Base-by-base conservation (phyloP, 2,888 invertebrate species). In the Drosophila setosimentum region DNA sequence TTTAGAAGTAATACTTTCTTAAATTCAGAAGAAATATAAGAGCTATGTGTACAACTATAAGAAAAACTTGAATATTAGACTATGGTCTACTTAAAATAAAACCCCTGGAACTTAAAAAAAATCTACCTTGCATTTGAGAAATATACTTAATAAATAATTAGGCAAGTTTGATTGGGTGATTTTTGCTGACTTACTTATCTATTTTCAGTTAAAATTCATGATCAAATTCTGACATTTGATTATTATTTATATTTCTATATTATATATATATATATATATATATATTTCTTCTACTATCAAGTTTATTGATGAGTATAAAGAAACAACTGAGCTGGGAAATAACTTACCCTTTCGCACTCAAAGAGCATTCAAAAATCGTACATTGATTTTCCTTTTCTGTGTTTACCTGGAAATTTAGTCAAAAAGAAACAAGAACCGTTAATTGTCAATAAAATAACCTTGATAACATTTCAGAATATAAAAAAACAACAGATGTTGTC, bases 401-500 rank as follows among this genome's bases (percentile, higher is more conserved):
- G 1, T 62, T 35, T 68, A 78, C 74, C 78, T 78, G 78, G 54
- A 68, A 70, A 55, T 50, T n/a, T n/a, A 59, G 48, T 42, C 30
- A 40, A 37, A 50, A 50, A 3, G 21, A 33, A 49, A 53, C 16
- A 45, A 55, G 8, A 57, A 45, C 79, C 79, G 79, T 78, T 78
- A 76, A 64, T 51, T 79, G 35, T 33, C 71, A 63, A 55, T 75
- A 54, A 61, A 49, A 13, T 53, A 63, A 57, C 50, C 72, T 72
- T 75, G 58, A 76, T 68, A 21, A 54, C 54, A 50, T 58, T 78
- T 50, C 67, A 68, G 73, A 68, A 68, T 24, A 51, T 40, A 11
- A 53, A 51, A 30, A 42, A 57, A 59, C 76, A 72, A 73, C 85
- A 85, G 87, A 67, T 85, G 85, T 85, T 85, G 78, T 75, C 86